phyloP scores from a whole-genome alignment of 2,797 vertebrate species.

The Pangasius djambal region DNA sequence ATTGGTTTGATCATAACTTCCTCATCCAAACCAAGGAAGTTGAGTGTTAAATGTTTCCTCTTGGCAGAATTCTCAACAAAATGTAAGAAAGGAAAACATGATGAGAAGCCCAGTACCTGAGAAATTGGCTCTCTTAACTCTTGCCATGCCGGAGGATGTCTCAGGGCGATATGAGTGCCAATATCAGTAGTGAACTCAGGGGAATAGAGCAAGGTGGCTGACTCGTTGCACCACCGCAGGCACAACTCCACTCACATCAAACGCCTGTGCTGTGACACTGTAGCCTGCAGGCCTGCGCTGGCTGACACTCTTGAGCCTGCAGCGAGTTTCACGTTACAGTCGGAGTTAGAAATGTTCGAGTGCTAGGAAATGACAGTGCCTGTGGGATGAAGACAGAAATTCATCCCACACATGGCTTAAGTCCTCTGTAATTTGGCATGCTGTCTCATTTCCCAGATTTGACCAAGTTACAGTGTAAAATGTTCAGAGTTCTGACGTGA shows the following conservation, averaged over 20 bases:
- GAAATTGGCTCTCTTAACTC: constrained; percentile 69
- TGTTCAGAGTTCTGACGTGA: constrained; percentile 35
- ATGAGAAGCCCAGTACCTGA: constrained; percentile 57
- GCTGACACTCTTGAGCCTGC: constrained; percentile 65
- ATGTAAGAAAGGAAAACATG: constrained; percentile 51
- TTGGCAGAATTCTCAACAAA: constrained; percentile 51
- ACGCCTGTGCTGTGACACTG: constrained; percentile 72
- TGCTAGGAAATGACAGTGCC: constrained; percentile 65
- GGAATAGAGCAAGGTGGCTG: constrained; percentile 72
- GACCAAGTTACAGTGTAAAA: constrained; percentile 32
- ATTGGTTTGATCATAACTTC: constrained; percentile 38
- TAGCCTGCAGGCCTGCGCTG: constrained; percentile 66
- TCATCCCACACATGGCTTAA: constrained; percentile 48
- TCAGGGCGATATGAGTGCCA: constrained; percentile 68
- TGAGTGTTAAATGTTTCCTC: constrained; percentile 48
- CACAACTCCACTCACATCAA: constrained; percentile 75
- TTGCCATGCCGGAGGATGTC: constrained; percentile 58
- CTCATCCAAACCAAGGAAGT: constrained; percentile 42
- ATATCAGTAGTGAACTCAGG: constrained; percentile 73
- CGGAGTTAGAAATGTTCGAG: constrained; percentile 54
- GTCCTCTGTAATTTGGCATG: constrained; percentile 50
- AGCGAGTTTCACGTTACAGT: constrained; percentile 66
- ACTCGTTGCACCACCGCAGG: constrained; percentile 79
- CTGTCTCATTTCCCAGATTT: constrained; percentile 47
- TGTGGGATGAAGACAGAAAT: constrained; percentile 47